Percentiles rank a stretch among this genome's conserved stretches.
These are phyloP conservation scores for Porites evermanni DNA, from an alignment of 92 coral and sea anemone genomes.

Conservation along the genomic window DNA sequence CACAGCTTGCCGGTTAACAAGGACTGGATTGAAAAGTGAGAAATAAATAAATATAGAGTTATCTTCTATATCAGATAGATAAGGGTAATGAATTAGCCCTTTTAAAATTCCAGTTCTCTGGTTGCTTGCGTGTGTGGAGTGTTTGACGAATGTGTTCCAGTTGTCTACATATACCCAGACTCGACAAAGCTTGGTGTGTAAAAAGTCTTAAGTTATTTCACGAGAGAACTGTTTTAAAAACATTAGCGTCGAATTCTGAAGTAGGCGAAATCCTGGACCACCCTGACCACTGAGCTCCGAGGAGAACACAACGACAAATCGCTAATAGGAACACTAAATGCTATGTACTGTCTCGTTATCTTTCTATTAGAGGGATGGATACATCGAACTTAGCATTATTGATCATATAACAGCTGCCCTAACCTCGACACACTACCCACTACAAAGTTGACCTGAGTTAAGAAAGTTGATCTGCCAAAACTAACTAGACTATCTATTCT, in stretches of 20 bases:
- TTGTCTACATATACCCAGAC: background rate
- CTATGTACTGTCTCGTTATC: too few species aligned
- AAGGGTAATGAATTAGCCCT: background rate
- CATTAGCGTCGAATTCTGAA: too few species aligned
- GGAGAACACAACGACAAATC: too few species aligned
- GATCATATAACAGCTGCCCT: background rate
- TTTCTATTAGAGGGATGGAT: too few species aligned
- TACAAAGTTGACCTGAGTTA: background rate
- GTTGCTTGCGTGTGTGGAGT: background rate
- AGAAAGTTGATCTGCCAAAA: background rate
- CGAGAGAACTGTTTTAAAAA: too few species aligned
- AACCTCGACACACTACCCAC: background rate
- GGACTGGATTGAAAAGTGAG: background rate
- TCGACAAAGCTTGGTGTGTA: background rate
- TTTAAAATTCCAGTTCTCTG: slow-evolving; percentile 5
- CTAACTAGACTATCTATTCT: background rate
- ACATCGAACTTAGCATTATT: too few species aligned
- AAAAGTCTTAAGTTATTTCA: too few species aligned
- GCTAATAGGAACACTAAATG: too few species aligned
- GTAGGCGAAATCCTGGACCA: too few species aligned
- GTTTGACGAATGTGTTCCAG: background rate
- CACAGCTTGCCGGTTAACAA: slow-evolving; percentile 12
- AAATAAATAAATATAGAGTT: background rate
- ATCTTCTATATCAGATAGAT: slow-evolving; percentile 17
- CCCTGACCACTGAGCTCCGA: too few species aligned